These are phyloP conservation scores for Cheilosia soror DNA, from an alignment of 2,888 invertebrate genomes.

Conservation along the genomic window DNA sequence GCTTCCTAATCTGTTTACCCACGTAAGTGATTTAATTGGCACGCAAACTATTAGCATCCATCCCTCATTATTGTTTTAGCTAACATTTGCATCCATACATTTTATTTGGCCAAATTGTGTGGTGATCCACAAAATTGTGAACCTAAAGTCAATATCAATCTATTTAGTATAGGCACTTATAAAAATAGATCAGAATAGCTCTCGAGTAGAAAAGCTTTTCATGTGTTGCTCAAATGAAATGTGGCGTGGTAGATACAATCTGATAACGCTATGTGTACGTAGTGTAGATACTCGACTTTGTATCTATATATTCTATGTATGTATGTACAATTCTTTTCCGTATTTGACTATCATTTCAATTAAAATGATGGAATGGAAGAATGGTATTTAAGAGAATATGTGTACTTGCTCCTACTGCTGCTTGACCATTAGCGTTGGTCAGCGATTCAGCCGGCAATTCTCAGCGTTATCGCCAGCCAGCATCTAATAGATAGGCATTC, in stretches of 20 bases:
- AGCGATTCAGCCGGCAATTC: neutral
- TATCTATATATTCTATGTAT: too few relatives aligned
- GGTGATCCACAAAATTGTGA: neutral
- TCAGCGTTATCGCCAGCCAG: neutral
- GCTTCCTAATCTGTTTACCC: constrained; percentile 7
- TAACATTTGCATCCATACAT: constrained; percentile 5
- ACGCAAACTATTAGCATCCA: neutral
- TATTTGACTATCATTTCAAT: neutral
- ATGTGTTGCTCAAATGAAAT: constrained; percentile 13
- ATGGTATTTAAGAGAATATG: neutral
- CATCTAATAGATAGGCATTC: neutral
- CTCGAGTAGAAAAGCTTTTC: constrained; percentile 18
- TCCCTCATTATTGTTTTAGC: too few relatives aligned
- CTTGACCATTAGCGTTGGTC: neutral
- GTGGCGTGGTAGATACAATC: neutral
- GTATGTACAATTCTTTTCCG: neutral
- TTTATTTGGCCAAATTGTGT: constrained; percentile 43
- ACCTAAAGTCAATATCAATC: constrained; percentile 52
- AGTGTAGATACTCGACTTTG: neutral
- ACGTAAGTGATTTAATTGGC: constrained; percentile 18
- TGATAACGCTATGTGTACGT: neutral
- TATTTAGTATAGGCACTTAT: neutral
- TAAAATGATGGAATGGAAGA: neutral
- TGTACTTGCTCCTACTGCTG: too few relatives aligned
- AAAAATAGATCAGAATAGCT: constrained; percentile 34